A percentile compares a stretch with the other conserved stretches of the same genome.
phyloP scores from a whole-genome alignment of 2,888 invertebrate genomes.

The Chesias legatella region DNA sequence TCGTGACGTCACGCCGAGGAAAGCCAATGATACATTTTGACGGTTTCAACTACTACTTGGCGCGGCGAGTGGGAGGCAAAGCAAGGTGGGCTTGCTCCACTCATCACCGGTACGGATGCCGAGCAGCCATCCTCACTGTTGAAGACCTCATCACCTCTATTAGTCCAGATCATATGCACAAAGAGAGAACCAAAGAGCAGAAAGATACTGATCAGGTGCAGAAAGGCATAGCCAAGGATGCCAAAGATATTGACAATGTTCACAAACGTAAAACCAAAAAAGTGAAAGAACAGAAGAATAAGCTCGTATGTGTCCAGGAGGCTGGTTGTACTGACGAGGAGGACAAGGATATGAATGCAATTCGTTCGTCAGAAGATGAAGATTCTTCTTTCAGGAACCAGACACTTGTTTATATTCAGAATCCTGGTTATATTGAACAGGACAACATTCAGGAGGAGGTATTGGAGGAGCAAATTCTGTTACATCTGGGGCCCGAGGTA shows the following conservation, averaged over 20 bases:
- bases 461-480: neutral
- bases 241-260: neutral
- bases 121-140: slow-evolving; percentile 41
- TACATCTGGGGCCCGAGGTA: slow-evolving; percentile 7
- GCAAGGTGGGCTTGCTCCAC: slow-evolving; percentile 52
- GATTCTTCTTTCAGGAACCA: neutral
- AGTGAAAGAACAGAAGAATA: neutral
- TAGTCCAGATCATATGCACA: slow-evolving; percentile 32
- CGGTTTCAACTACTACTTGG: slow-evolving; percentile 42
- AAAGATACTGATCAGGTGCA: neutral
- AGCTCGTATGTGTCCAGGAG: too few species aligned
- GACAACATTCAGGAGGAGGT: slow-evolving; percentile 10
- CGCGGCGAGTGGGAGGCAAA: slow-evolving; percentile 31
- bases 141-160: slow-evolving; percentile 37
- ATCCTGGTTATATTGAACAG: too few species aligned
- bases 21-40: slow-evolving; percentile 32
- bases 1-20: slow-evolving; percentile 32
- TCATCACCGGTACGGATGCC: slow-evolving; percentile 43
- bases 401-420: too few species aligned
- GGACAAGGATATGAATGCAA: too few species aligned
- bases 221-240: neutral
- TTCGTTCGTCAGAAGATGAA: too few species aligned
- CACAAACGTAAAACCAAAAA: neutral
- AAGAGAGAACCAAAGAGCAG: neutral
- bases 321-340: too few species aligned